Conservation (phyloP, 1,140 invertebrate genomes). For the Plutomurus gul region DNA sequence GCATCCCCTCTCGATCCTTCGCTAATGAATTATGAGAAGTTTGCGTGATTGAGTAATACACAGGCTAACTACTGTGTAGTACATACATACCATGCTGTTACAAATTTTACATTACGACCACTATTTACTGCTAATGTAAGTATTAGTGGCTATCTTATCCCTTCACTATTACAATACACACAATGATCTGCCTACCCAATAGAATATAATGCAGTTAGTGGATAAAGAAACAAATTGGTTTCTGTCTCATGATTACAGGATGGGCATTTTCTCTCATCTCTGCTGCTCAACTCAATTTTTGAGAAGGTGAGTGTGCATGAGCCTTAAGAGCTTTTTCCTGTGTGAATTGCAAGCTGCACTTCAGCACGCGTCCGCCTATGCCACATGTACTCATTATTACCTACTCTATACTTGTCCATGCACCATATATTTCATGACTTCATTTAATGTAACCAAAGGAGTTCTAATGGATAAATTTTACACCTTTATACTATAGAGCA, state of each 20-base stretch:
- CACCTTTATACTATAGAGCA: background rate
- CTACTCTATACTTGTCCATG: background rate
- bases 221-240: background rate
- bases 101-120: background rate
- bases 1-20: background rate
- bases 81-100: background rate
- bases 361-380: background rate
- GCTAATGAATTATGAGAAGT: conserved; percentile 31
- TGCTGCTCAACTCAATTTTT: background rate
- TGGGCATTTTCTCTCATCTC: background rate
- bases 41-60: conserved; percentile 22
- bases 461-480: background rate
- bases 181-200: too few relatives aligned
- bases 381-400: background rate
- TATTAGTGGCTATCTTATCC: too few relatives aligned
- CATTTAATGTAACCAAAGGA: background rate
- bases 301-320: background rate
- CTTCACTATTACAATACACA: too few relatives aligned
- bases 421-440: background rate
- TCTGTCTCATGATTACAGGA: background rate
- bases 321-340: conserved; percentile 20
- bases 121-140: too few relatives aligned
- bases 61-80: too few relatives aligned
- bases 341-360: conserved; percentile 23
- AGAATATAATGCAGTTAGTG: too few relatives aligned